phyloP scores from a whole-genome alignment of 2,888 invertebrate species.

The Syrphus vitripennis region DNA sequence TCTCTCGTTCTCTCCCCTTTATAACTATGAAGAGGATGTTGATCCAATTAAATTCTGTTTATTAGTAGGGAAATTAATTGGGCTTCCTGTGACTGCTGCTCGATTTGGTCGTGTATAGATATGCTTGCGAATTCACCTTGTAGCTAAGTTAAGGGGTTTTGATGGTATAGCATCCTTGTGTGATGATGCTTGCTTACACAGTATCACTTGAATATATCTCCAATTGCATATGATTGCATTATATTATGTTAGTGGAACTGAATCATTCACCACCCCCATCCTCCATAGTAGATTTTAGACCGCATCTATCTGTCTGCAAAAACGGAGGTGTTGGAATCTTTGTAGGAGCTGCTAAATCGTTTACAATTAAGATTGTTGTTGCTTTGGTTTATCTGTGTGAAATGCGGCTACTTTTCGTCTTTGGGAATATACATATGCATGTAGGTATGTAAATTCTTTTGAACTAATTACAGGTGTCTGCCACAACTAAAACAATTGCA shows the following conservation, averaged over 20 bases:
- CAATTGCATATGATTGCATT: slow-evolving; percentile 55
- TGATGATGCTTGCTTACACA: slow-evolving; percentile 28
- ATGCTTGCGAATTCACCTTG: slow-evolving; percentile 14
- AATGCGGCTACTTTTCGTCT: slow-evolving; percentile 5
- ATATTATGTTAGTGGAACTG: slow-evolving; percentile 22
- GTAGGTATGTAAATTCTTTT: slow-evolving; percentile 42
- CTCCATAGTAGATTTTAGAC: background rate
- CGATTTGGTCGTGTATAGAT: slow-evolving; percentile 12
- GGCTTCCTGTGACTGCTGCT: slow-evolving; percentile 56
- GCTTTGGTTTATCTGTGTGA: background rate
- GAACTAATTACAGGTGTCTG: slow-evolving; percentile 69
- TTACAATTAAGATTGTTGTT: slow-evolving; percentile 61
- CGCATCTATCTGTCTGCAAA: too few species aligned
- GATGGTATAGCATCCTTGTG: background rate
- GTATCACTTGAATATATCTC: slow-evolving; percentile 45
- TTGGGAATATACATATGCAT: slow-evolving; percentile 49
- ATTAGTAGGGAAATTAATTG: slow-evolving; percentile 72
- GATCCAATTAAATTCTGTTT: slow-evolving; percentile 72
- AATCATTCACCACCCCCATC: background rate
- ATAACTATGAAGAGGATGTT: slow-evolving; percentile 60
- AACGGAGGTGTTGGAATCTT: slow-evolving; percentile 54
- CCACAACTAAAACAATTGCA: slow-evolving; percentile 53
- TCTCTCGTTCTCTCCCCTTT: background rate
- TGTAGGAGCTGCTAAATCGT: slow-evolving; percentile 53
- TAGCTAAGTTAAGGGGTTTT: slow-evolving; percentile 30